phyloP scores from a whole-genome alignment of 1,140 invertebrate species.

The Euschistus heros region DNA sequence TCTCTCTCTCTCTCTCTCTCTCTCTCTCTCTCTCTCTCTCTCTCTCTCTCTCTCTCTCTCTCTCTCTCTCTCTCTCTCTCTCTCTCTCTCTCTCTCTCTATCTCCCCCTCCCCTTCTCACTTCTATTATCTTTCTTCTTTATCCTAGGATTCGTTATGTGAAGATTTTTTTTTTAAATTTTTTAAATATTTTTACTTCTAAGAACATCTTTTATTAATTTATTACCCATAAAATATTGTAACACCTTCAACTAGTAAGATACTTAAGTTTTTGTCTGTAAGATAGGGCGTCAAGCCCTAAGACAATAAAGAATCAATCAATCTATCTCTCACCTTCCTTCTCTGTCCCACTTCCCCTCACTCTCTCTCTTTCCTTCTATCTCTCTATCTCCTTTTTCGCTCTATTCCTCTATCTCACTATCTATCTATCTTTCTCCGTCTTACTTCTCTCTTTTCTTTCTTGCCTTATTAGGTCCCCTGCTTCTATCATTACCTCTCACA shows the following conservation, averaged over 20 bases:
- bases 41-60: constrained; percentile 1
- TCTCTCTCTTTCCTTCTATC: neutral
- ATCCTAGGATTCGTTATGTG: neutral
- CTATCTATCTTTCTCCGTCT: neutral
- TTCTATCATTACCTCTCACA: too few relatives aligned
- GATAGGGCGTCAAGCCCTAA: too few relatives aligned
- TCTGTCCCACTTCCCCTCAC: neutral
- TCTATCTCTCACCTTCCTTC: neutral
- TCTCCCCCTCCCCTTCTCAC: neutral
- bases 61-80: constrained; percentile 8
- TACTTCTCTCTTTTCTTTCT: neutral
- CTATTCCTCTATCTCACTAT: neutral
- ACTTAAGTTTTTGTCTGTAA: too few relatives aligned
- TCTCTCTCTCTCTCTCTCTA: neutral
- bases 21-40: neutral
- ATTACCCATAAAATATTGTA: too few relatives aligned
- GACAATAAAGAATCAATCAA: too few relatives aligned
- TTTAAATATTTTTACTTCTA: too few relatives aligned
- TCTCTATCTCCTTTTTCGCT: neutral
- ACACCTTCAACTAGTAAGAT: too few relatives aligned
- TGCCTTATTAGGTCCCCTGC: neutral
- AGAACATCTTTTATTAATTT: too few relatives aligned
- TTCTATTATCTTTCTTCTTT: neutral
- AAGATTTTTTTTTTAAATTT: too few relatives aligned
- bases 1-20: constrained; percentile 12